Evolutionary conservation across 2,797 vertebrate genomes (phyloP).

Genomic region (Eulemur mongoz): DNA sequence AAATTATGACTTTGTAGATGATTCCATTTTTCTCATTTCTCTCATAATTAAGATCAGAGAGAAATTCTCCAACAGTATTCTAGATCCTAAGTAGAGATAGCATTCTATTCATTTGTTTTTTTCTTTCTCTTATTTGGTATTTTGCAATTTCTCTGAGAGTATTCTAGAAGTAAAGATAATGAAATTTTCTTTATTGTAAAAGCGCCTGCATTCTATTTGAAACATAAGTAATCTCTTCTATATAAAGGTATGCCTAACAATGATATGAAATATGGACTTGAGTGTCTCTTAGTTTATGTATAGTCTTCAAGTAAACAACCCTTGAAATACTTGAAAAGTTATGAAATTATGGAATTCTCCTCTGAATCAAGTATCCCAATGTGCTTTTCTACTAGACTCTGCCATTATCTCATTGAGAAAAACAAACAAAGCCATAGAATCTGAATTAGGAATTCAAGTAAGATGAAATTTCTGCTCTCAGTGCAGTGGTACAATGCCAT

Average conservation of each 20-base stretch:
- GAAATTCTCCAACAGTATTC: neutral
- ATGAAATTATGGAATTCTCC: neutral
- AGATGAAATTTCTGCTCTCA: neutral
- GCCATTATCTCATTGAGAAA: neutral
- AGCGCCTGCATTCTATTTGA: neutral
- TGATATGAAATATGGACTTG: neutral
- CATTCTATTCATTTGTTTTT: neutral
- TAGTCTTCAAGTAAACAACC: neutral
- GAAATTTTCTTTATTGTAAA: neutral
- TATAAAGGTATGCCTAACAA: neutral
- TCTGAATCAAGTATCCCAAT: neutral
- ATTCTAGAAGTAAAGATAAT: neutral
- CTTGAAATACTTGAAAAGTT: neutral
- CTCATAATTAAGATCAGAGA: neutral
- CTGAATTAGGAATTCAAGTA: neutral
- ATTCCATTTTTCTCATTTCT: neutral
- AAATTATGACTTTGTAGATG: neutral
- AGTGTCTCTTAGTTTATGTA: neutral
- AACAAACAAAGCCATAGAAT: neutral
- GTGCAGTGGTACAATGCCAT: fast-evolving
- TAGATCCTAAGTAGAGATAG: neutral
- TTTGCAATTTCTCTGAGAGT: neutral
- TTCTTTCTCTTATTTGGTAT: neutral
- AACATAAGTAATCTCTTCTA: neutral
- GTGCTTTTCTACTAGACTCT: neutral